A percentile compares a stretch with the other conserved stretches of the same genome.
Conservation (phyloP, 35 echinoderm and acorn worm genomes). For the Stichopus chloronotus region DNA sequence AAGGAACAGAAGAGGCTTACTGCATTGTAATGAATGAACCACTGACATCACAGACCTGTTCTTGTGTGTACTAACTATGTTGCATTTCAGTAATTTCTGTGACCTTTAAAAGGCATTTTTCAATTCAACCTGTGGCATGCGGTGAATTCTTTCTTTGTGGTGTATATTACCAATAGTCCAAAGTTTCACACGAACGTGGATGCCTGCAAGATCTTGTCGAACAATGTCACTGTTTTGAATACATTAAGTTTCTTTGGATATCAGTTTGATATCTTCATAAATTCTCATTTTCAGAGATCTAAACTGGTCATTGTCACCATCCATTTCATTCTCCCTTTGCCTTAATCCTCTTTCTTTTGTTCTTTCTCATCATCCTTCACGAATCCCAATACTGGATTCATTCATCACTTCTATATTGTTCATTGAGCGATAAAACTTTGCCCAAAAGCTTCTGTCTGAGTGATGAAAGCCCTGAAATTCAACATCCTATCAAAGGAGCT, state of each 20-base stretch:
- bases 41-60: too few relatives aligned
- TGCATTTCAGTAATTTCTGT: too few relatives aligned
- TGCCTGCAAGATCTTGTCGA: too few relatives aligned
- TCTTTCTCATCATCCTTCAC: background rate
- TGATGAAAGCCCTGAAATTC: constrained; percentile 40
- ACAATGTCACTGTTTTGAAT: background rate
- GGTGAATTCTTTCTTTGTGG: too few relatives aligned
- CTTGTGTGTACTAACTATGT: too few relatives aligned
- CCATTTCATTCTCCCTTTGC: background rate
- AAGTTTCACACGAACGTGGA: too few relatives aligned
- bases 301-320: constrained; percentile 24
- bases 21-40: too few relatives aligned
- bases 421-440: constrained; percentile 17
- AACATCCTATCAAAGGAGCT: constrained; percentile 39
- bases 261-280: background rate
- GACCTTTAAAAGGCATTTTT: too few relatives aligned
- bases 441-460: constrained; percentile 41
- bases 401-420: constrained; percentile 36
- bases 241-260: background rate
- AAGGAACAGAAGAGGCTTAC: too few relatives aligned
- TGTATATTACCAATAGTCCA: too few relatives aligned
- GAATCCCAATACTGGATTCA: constrained; percentile 11
- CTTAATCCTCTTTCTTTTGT: constrained; percentile 5
- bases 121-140: too few relatives aligned
- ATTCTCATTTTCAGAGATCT: constrained; percentile 1